Evolutionary conservation across 2,888 invertebrate genomes (phyloP).

Genomic region (Drosophila setosimentum): DNA sequence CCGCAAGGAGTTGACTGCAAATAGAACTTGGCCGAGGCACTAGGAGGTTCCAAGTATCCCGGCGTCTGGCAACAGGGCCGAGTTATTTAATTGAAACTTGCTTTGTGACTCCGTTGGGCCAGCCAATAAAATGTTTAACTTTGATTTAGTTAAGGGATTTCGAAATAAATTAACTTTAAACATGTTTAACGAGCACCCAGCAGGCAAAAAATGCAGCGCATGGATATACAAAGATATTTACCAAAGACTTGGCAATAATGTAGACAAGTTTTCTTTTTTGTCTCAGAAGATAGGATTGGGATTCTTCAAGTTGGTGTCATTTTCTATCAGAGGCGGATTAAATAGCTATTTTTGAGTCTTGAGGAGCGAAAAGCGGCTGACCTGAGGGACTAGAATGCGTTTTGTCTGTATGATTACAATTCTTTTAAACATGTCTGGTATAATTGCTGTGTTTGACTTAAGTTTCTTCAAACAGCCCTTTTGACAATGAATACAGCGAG

Average conservation of each 20-base stretch:
- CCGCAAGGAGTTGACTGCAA: conserved; percentile 66
- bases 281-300: not conserved
- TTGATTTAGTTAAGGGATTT: conserved; percentile 81
- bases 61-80: conserved; percentile 9
- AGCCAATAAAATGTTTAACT: conserved; percentile 81
- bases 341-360: not conserved
- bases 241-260: not conserved
- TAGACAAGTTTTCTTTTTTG: not conserved
- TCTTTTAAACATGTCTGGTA: not conserved
- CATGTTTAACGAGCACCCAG: conserved; percentile 8
- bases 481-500: too few species aligned
- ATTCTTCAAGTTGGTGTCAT: accelerated
- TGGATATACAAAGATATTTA: not conserved
- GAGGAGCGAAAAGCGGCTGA: not conserved
- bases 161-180: conserved; percentile 63
- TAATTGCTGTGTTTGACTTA: not conserved
- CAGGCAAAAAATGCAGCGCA: not conserved
- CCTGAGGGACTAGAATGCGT: not conserved
- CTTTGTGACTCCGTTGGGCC: conserved; percentile 74
- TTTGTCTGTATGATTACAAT: not conserved
- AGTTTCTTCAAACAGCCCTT: not conserved
- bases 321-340: not conserved
- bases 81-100: conserved; percentile 81
- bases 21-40: conserved; percentile 21
- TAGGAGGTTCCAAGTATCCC: not conserved